A percentile compares a stretch with the other conserved stretches of the same genome.
phyloP scores from a whole-genome alignment of 1,140 invertebrate species.

The Drosophila pectinifera region DNA sequence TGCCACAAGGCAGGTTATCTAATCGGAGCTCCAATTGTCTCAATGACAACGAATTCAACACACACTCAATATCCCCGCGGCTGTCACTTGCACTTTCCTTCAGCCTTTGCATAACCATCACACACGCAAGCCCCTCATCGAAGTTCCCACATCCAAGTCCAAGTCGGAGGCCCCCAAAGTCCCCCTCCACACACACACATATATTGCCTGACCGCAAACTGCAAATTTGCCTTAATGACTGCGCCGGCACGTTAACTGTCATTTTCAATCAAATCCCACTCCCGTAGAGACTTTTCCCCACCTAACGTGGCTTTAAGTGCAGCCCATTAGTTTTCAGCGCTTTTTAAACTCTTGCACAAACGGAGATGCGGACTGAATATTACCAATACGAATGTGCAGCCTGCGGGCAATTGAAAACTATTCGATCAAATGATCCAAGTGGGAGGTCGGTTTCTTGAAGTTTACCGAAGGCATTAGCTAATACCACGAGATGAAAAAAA shows the following conservation, averaged over 20 bases:
- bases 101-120: conserved; percentile 42
- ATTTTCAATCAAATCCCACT: conserved; percentile 58
- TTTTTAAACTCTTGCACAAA: conserved; percentile 74
- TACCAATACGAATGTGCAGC: conserved; percentile 28
- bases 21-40: conserved; percentile 30
- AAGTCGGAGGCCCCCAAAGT: neutral
- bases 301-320: conserved; percentile 53
- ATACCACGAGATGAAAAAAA: conserved; percentile 18
- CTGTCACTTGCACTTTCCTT: conserved; percentile 43
- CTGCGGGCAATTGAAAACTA: conserved; percentile 13
- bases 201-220: conserved; percentile 64
- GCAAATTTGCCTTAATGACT: conserved; percentile 70
- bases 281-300: conserved; percentile 10
- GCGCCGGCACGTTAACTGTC: conserved; percentile 70
- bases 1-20: conserved; percentile 44
- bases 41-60: conserved; percentile 32
- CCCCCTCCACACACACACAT: neutral
- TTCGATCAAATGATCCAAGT: conserved; percentile 31
- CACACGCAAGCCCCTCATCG: conserved; percentile 42
- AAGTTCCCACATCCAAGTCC: conserved; percentile 23
- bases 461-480: conserved; percentile 42
- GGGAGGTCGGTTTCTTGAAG: conserved; percentile 33
- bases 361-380: conserved; percentile 30
- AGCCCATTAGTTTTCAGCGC: conserved; percentile 63
- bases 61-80: conserved; percentile 22